These are phyloP conservation scores for Melolontha melolontha DNA, from an alignment of 2,888 invertebrate species.

Conservation along the genomic window DNA sequence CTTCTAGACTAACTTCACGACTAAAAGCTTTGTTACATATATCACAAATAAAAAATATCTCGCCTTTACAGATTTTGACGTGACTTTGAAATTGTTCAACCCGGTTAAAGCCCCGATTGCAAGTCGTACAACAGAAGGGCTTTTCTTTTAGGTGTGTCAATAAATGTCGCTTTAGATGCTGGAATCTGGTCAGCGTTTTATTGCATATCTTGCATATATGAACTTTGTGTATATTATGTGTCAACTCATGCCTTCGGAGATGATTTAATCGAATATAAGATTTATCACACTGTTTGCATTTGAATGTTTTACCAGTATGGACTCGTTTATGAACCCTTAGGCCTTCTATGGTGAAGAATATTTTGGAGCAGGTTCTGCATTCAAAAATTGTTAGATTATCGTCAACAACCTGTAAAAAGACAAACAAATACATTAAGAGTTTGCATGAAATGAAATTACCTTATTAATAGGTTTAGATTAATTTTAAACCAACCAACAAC, in stretches of 20 bases:
- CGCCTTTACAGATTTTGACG: conserved; percentile 63
- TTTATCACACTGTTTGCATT: conserved; percentile 63
- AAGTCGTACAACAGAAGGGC: conserved; percentile 62
- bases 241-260: conserved; percentile 62
- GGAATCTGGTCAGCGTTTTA: conserved; percentile 62
- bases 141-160: conserved; percentile 64
- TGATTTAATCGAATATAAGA: conserved; percentile 62
- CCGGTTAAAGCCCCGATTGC: conserved; percentile 64
- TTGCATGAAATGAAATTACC: too few relatives aligned
- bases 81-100: conserved; percentile 63
- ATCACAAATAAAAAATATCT: conserved; percentile 64
- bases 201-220: conserved; percentile 64
- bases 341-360: conserved; percentile 63
- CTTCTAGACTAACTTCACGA: conserved; percentile 62
- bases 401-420: conserved; percentile 55
- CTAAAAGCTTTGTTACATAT: conserved; percentile 66
- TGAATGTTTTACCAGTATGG: conserved; percentile 61
- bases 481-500: too few relatives aligned
- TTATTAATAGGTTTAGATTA: too few relatives aligned
- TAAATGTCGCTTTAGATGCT: conserved; percentile 63
- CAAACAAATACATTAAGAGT: too few relatives aligned
- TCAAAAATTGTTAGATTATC: conserved; percentile 60
- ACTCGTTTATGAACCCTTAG: conserved; percentile 59
- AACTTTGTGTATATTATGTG: conserved; percentile 61
- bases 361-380: conserved; percentile 61